Base-by-base conservation (phyloP, 2,888 invertebrate genomes). In the Mimachlamys varia region DNA sequence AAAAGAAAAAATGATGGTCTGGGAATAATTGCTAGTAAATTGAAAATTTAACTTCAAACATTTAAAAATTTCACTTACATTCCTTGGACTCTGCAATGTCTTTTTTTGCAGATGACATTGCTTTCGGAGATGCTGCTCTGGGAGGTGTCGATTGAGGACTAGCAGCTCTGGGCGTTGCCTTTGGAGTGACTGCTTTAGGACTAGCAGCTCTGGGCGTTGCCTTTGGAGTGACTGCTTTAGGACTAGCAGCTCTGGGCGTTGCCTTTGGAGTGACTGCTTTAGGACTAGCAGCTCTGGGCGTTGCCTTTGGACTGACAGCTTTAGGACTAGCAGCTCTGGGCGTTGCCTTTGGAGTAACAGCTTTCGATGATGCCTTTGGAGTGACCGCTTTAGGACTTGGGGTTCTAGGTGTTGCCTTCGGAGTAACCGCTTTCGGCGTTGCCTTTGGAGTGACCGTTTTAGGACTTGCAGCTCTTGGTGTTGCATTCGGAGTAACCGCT, bases 191-290 rank as follows among this genome's bases (percentile, higher is more conserved):
- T 19, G 89, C 87, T 44, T 91, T 91, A 17, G 88, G 89, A 58
- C 91, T 89, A 27, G 76, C 49, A 37, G 89, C 87, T 88, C 88
- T 90, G 15, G 90, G 90, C 58, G 53, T 44, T 55, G 91, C 87
- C 44, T 90, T 88, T 38, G 90, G 87, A 38, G 91, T 53, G 7
- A 37, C 33, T 22, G 90, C 62, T 87, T 37, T 91, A 89, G 91
- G 88, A 2, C 88, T 88, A 3, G 53, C 50, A 44, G 93, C 91
- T 88, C 92, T 94, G 27, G 93, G 92, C 62, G 92, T 93, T 88
- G 90, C 44, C 58, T 90, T 92, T 37, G 91, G 89, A 10, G 91
- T 92, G 87, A 88, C 76, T n/a, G 88, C 88, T 62, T 58, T 58
- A 58, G 58, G 58, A 19, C 58, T 58, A 89, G 58, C 58, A 93